These are phyloP conservation scores for Ciconia nigra DNA, from an alignment of 2,797 vertebrate species.

Conservation along the genomic window DNA sequence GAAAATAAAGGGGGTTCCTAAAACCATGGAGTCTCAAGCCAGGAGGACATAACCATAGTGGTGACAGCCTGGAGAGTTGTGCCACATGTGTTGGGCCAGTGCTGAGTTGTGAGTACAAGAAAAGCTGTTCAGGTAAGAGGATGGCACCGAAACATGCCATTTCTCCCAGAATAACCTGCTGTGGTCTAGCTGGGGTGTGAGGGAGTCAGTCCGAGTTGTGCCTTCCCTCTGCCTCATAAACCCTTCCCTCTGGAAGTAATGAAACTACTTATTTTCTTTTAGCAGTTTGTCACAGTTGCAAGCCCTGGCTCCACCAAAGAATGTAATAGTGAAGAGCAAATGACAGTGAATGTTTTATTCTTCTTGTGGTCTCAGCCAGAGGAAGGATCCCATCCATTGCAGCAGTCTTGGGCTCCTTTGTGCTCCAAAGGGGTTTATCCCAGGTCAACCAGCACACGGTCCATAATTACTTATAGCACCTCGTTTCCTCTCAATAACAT, in stretches of 20 bases:
- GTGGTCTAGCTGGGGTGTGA: not conserved
- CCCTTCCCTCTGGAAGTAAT: not conserved
- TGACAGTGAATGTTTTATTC: not conserved
- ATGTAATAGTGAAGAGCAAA: not conserved
- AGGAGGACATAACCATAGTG: not conserved
- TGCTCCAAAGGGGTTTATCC: not conserved
- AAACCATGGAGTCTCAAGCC: not conserved
- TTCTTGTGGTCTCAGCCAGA: not conserved
- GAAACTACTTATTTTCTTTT: not conserved
- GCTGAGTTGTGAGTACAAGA: not conserved
- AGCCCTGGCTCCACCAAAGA: not conserved
- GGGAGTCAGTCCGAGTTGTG: not conserved
- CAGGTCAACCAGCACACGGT: not conserved
- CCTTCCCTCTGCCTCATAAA: not conserved
- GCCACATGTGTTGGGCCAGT: not conserved
- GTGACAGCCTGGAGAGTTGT: not conserved
- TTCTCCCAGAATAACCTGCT: not conserved
- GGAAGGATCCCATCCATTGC: not conserved
- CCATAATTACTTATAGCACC: not conserved
- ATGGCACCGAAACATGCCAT: rapidly evolving
- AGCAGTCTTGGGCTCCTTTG: not conserved
- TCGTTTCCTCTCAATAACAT: not conserved
- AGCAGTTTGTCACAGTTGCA: not conserved
- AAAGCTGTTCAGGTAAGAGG: not conserved
- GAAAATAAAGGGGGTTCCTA: not conserved